Percentiles rank a stretch among this genome's conserved stretches.
Conservation (phyloP, 1,140 invertebrate species). For the Diploscapter pachys region DNA sequence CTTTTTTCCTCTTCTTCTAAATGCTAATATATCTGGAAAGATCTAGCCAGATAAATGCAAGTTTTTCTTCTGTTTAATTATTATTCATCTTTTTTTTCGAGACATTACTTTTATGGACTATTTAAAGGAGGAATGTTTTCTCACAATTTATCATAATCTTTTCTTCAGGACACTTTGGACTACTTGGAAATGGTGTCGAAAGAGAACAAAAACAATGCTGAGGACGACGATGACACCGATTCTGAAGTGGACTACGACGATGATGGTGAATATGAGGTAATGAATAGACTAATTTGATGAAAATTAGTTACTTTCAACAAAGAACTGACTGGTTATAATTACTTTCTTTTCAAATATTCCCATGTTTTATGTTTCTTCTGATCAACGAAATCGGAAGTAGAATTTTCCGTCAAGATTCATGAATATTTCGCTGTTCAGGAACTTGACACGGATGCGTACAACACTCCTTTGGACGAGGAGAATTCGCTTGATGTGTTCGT, state of each 20-base stretch:
- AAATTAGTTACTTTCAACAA: no score
- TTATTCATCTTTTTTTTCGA: no score
- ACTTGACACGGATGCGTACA: conserved; percentile 39
- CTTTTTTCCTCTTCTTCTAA: no score
- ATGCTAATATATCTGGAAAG: no score
- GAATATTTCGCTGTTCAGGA: conserved; percentile 27
- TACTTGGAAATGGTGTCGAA: conserved; percentile 30
- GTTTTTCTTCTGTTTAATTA: no score
- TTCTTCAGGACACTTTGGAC: conserved; percentile 10
- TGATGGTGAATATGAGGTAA: conserved; percentile 21
- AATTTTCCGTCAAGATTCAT: neutral
- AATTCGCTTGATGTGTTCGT: conserved; percentile 27
- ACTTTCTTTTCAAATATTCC: no score
- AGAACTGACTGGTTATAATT: no score
- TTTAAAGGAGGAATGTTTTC: neutral
- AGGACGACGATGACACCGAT: conserved; percentile 19
- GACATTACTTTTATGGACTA: neutral
- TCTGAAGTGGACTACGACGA: conserved; percentile 25
- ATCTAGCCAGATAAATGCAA: no score
- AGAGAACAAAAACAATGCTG: neutral
- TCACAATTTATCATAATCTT: neutral
- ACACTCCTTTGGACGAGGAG: conserved; percentile 38
- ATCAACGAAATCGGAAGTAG: neutral
- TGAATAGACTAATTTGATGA: conserved; percentile 23
- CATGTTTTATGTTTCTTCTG: no score